Percentiles rank a stretch among this genome's conserved stretches.
These are phyloP conservation scores for Peromyscus eremicus DNA, from an alignment of 2,797 vertebrate species.

Conservation along the genomic window DNA sequence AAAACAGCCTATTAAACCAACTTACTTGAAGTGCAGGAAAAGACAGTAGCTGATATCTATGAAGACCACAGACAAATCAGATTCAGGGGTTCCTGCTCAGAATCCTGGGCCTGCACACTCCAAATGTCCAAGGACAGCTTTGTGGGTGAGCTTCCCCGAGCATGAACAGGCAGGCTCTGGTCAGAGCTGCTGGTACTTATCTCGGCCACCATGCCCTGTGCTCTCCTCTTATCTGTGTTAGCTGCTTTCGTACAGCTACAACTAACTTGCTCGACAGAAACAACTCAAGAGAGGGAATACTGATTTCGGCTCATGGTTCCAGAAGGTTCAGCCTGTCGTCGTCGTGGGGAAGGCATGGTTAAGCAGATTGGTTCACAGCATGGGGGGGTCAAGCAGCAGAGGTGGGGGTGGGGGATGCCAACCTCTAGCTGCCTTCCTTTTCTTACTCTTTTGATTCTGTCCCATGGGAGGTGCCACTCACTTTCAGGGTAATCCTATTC, in stretches of 20 bases:
- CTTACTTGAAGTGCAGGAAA: background rate
- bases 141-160: background rate
- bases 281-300: background rate
- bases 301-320: background rate
- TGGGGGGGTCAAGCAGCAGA: background rate
- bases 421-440: background rate
- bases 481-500: background rate
- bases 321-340: background rate
- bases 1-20: background rate
- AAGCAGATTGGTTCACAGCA: background rate
- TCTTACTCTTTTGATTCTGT: background rate
- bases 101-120: background rate
- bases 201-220: background rate
- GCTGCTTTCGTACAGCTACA: background rate
- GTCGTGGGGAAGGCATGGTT: too few relatives aligned
- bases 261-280: background rate
- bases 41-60: background rate
- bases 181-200: background rate
- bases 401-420: background rate
- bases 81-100: background rate
- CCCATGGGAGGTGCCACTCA: background rate
- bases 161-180: background rate
- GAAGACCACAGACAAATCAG: background rate
- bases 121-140: background rate
- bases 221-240: background rate